Evolutionary conservation across 2,113 vertebrate genomes (phyloP).

Genomic region (Kryptolebias marmoratus): DNA sequence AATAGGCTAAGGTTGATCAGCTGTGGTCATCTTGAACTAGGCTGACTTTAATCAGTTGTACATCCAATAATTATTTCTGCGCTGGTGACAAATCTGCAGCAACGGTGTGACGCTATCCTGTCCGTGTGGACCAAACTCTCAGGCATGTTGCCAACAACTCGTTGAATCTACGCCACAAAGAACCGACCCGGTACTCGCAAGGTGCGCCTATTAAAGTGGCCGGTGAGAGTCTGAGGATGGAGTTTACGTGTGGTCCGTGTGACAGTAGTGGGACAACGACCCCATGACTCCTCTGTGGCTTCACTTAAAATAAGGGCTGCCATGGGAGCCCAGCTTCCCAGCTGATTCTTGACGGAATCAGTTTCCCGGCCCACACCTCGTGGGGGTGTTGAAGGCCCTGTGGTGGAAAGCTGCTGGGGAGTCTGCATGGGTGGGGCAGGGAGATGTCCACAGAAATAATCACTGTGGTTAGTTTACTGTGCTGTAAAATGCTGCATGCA

Average conservation of each 20-base stretch:
- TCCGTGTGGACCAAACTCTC: no score
- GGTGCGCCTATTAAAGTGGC: no score
- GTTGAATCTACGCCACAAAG: no score
- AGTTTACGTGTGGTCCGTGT: slow-evolving; percentile 24
- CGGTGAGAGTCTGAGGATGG: neutral
- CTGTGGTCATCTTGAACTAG: no score
- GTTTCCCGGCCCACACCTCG: slow-evolving; percentile 3
- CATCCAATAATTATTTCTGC: no score
- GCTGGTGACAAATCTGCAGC: no score
- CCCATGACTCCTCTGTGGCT: slow-evolving; percentile 42
- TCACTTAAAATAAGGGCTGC: slow-evolving; percentile 24
- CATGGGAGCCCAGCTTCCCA: slow-evolving; percentile 1
- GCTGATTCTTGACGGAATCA: no score
- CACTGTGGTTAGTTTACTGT: slow-evolving; percentile 51
- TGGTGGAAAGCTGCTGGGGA: slow-evolving; percentile 40
- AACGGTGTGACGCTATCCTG: no score
- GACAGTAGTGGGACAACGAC: slow-evolving; percentile 15
- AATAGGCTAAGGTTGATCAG: no score
- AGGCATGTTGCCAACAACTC: no score
- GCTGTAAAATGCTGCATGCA: slow-evolving; percentile 40
- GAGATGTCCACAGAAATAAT: slow-evolving; percentile 56
- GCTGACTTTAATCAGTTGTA: no score
- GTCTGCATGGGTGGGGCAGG: slow-evolving; percentile 54
- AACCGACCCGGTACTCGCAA: no score
- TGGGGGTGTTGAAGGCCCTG: slow-evolving; percentile 16